A percentile compares a stretch with the other conserved stretches of the same genome.
Evolutionary conservation across 2,797 vertebrate species (phyloP).

Genomic region (Chelon labrosus): DNA sequence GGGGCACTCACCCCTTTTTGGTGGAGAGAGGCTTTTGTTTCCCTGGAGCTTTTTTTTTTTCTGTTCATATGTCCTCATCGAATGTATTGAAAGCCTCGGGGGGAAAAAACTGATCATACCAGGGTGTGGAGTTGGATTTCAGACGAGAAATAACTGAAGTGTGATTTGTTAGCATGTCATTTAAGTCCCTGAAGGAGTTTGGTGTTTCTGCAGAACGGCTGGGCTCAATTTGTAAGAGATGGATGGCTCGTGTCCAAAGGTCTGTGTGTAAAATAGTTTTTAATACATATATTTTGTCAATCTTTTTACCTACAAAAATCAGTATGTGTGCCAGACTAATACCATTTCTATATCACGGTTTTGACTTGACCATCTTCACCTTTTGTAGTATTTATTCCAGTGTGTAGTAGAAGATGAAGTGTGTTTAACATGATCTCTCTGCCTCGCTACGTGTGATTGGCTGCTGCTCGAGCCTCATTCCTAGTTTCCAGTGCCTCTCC

Average conservation of each 20-base stretch:
- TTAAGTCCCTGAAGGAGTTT: slow-evolving; percentile 82
- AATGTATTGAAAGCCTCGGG: slow-evolving; percentile 48
- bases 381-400: background rate
- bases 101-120: slow-evolving; percentile 10
- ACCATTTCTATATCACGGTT: background rate
- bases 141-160: slow-evolving; percentile 40
- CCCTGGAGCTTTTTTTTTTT: slow-evolving; percentile 6
- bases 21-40: slow-evolving; percentile 51
- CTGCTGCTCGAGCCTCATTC: slow-evolving; percentile 8
- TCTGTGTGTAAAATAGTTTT: slow-evolving; percentile 65
- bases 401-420: background rate
- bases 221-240: slow-evolving; percentile 83
- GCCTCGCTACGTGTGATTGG: background rate
- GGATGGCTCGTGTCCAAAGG: slow-evolving; percentile 84
- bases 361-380: background rate
- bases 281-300: background rate
- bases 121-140: slow-evolving; percentile 58
- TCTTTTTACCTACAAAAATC: background rate
- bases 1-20: slow-evolving; percentile 44
- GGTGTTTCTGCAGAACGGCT: slow-evolving; percentile 82
- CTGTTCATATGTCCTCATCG: slow-evolving; percentile 32
- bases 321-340: no score
- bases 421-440: slow-evolving; percentile 15
- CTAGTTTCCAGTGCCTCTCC: slow-evolving; percentile 4
- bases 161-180: slow-evolving; percentile 78